Conservation (phyloP, 2,797 vertebrate species). For the Poecile montanus region DNA sequence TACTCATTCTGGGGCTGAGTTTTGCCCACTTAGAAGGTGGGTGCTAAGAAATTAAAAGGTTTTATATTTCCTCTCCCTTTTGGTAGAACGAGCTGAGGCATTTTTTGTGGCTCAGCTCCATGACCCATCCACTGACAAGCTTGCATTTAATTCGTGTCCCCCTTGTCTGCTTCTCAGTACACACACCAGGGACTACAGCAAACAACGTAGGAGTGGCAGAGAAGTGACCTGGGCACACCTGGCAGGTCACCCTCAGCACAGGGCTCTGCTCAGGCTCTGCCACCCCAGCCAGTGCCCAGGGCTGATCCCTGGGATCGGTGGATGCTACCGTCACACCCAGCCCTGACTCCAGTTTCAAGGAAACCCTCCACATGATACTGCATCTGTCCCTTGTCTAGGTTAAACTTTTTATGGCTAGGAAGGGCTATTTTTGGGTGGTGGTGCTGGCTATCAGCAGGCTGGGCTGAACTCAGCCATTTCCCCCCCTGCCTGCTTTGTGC, state of each 20-base stretch:
- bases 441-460: not conserved
- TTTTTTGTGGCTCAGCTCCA: not conserved
- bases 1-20: accelerated
- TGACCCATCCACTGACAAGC: not conserved
- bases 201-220: accelerated
- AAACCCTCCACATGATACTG: not conserved
- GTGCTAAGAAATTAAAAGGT: not conserved
- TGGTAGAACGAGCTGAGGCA: not conserved
- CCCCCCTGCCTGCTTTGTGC: not conserved
- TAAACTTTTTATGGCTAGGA: not conserved
- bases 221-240: not conserved
- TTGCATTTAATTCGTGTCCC: not conserved
- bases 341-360: not conserved
- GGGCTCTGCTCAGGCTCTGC: not conserved
- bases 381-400: not conserved
- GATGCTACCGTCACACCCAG: not conserved
- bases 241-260: not conserved
- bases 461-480: not conserved
- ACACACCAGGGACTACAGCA: not conserved
- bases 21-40: not conserved
- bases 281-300: not conserved
- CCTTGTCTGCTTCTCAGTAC: not conserved
- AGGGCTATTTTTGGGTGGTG: not conserved
- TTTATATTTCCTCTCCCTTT: not conserved
- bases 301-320: not conserved